phyloP scores from a whole-genome alignment of 1,140 invertebrate genomes.

The Ctenoplectra terminalis region DNA sequence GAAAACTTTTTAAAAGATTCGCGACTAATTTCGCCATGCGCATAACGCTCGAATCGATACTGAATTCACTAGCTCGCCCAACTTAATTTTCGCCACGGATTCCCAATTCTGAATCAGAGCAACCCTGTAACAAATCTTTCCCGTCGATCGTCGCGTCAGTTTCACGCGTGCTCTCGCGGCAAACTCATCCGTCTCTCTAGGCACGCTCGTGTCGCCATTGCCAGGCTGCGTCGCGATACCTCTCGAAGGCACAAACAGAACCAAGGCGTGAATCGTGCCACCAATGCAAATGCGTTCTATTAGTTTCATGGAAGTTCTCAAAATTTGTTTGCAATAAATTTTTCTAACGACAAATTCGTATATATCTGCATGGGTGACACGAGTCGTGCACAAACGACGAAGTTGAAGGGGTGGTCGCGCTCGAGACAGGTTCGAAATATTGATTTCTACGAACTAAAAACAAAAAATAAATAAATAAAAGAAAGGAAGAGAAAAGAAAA shows the following conservation, averaged over 20 bases:
- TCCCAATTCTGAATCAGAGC: not conserved
- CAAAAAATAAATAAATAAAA: not conserved
- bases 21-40: too few relatives aligned
- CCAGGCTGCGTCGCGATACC: slow-evolving; percentile 15
- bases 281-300: not conserved
- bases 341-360: too few relatives aligned
- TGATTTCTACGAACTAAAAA: not conserved
- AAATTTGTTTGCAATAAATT: too few relatives aligned
- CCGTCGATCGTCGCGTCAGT: not conserved
- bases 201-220: not conserved
- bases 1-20: too few relatives aligned
- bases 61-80: not conserved
- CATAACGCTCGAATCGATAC: too few relatives aligned
- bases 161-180: not conserved
- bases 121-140: not conserved
- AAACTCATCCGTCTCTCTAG: not conserved
- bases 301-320: not conserved
- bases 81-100: not conserved
- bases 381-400: slow-evolving; percentile 28
- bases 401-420: slow-evolving; percentile 71
- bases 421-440: slow-evolving; percentile 18
- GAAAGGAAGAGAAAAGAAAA: slow-evolving; percentile 30
- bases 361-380: slow-evolving; percentile 17
- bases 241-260: not conserved
- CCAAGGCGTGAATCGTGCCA: slow-evolving; percentile 1